phyloP scores from a whole-genome alignment of 2,888 invertebrate genomes.

The Theodoxus fluviatilis region DNA sequence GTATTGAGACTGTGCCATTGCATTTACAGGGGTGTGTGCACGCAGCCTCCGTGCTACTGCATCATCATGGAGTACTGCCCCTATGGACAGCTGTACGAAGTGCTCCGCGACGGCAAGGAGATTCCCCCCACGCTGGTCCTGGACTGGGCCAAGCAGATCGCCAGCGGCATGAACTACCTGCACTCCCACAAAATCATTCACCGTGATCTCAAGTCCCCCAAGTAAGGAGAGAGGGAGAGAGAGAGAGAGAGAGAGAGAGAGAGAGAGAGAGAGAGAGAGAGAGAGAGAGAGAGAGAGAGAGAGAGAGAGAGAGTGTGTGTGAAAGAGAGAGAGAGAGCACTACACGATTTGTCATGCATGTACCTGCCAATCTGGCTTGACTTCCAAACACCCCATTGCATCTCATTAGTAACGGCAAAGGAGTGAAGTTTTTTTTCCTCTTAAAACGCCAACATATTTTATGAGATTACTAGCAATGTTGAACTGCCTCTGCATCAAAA shows the following conservation, averaged over 20 bases:
- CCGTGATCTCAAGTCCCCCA: constrained; percentile 97
- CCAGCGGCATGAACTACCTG: constrained; percentile 94
- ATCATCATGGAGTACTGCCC: constrained; percentile 99
- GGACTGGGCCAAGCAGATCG: constrained; percentile 94
- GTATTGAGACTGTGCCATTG: too few species aligned
- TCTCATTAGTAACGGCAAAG: too few species aligned
- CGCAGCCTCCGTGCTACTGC: constrained; percentile 88
- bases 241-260: constrained; percentile 15
- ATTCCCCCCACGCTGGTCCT: constrained; percentile 86
- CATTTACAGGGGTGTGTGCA: constrained; percentile 84
- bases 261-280: constrained; percentile 16
- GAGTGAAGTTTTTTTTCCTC: too few species aligned
- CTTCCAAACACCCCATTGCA: too few species aligned
- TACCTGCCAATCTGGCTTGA: background rate
- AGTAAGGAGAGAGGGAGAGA: constrained; percentile 74
- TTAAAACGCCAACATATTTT: too few species aligned
- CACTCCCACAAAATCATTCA: constrained; percentile 97
- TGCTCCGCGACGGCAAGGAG: constrained; percentile 82
- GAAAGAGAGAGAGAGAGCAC: background rate
- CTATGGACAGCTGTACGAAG: constrained; percentile 90
- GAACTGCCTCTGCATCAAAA: too few species aligned
- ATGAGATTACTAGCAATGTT: too few species aligned
- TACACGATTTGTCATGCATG: background rate
- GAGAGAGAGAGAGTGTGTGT: background rate
- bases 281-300: constrained; percentile 2